Conservation (phyloP, 2,797 vertebrate genomes). For the Ceryle rudis region DNA sequence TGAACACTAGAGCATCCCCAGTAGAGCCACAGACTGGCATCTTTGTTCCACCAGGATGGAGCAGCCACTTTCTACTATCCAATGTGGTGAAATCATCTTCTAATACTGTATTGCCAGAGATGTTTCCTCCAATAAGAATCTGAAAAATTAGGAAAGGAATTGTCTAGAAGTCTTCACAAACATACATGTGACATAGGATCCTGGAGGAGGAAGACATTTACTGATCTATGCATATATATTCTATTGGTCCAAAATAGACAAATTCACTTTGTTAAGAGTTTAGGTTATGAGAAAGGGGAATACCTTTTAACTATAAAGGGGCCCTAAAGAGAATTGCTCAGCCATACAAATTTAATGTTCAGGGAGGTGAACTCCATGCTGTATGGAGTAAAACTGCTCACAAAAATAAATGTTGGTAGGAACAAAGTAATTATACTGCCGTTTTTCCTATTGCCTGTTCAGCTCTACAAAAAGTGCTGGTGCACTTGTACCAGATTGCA, state of each 20-base stretch:
- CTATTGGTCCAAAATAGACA: background rate
- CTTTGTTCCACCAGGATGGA: constrained; percentile 94
- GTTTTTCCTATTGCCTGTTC: background rate
- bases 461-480: background rate
- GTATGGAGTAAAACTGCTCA: background rate
- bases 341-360: background rate
- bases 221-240: background rate
- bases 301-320: background rate
- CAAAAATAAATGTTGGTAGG: background rate
- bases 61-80: constrained; percentile 94
- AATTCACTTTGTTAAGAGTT: background rate
- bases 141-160: constrained; percentile 64
- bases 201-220: background rate
- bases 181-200: background rate
- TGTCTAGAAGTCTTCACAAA: background rate
- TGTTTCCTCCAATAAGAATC: constrained; percentile 97
- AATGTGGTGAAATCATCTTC: constrained; percentile 94
- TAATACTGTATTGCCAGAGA: constrained; percentile 93
- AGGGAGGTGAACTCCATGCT: background rate
- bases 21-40: constrained; percentile 98
- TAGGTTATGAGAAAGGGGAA: background rate
- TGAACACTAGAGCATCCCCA: constrained; percentile 96
- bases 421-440: background rate
- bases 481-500: background rate
- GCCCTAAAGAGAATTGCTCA: background rate